These are phyloP conservation scores for Cremastinae sp. DNA, from an alignment of 2,888 invertebrate species.

Conservation along the genomic window DNA sequence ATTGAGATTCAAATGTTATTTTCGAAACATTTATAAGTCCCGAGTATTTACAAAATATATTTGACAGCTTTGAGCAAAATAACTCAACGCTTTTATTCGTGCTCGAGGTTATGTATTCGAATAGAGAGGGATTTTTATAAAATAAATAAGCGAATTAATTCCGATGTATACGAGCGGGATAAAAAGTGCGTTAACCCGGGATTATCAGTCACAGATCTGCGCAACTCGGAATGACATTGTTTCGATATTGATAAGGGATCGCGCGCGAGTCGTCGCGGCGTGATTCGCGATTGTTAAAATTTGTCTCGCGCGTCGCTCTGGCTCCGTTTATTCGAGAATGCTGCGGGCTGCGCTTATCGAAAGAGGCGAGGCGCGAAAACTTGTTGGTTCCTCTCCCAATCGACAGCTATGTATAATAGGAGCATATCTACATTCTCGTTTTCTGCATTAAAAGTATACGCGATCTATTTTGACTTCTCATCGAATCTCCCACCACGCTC, in stretches of 20 bases:
- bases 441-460: slow-evolving; percentile 38
- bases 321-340: background rate
- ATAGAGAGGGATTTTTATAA: too few species aligned
- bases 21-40: too few species aligned
- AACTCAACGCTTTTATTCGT: too few species aligned
- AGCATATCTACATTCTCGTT: slow-evolving; percentile 38
- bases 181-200: background rate
- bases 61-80: background rate
- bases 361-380: slow-evolving; percentile 1
- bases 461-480: slow-evolving; percentile 76
- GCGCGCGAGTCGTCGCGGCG: background rate
- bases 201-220: background rate
- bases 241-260: slow-evolving; percentile 1
- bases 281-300: background rate
- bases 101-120: too few species aligned
- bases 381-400: slow-evolving; percentile 34
- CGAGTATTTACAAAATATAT: too few species aligned
- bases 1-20: background rate
- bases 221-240: background rate
- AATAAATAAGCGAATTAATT: too few species aligned
- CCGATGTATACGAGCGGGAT: too few species aligned
- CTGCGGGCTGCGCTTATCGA: slow-evolving; percentile 9
- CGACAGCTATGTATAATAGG: slow-evolving; percentile 22
- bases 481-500: slow-evolving; percentile 76
- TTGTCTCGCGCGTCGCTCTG: background rate